Evolutionary conservation across 2,797 vertebrate genomes (phyloP).

Genomic region (Danio aesculapii): DNA sequence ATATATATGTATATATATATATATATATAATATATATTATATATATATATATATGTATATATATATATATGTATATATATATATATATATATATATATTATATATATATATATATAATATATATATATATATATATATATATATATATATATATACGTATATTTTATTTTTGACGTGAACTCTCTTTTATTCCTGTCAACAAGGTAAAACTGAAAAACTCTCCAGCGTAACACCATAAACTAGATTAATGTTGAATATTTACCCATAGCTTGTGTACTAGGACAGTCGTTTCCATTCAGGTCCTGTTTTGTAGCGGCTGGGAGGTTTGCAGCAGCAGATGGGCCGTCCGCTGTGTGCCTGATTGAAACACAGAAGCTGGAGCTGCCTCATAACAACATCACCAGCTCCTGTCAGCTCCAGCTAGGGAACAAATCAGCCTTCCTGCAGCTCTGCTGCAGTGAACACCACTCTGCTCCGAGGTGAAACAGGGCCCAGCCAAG

Average conservation of each 20-base stretch:
- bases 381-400: constrained; percentile 94
- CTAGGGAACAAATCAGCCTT: constrained; percentile 92
- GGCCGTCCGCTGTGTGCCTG: constrained; percentile 91
- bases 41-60: no score
- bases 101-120: no score
- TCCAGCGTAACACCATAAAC: not conserved
- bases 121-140: no score
- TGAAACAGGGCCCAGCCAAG: constrained; percentile 63
- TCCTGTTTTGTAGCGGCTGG: constrained; percentile 71
- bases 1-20: no score
- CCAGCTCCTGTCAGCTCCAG: constrained; percentile 81
- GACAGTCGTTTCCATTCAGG: constrained; percentile 64
- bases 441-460: constrained; percentile 79
- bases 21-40: no score
- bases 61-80: no score
- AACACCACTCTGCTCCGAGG: constrained; percentile 63
- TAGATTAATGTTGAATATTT: not conserved
- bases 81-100: no score
- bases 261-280: not conserved
- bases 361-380: constrained; percentile 94
- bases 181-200: not conserved
- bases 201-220: not conserved
- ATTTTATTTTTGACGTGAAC: not conserved
- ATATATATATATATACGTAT: no score
- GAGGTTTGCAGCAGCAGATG: constrained; percentile 92